A percentile compares a stretch with the other conserved stretches of the same genome.
phyloP scores from a whole-genome alignment of 2,888 invertebrate genomes.

The Cyaniris semiargus region DNA sequence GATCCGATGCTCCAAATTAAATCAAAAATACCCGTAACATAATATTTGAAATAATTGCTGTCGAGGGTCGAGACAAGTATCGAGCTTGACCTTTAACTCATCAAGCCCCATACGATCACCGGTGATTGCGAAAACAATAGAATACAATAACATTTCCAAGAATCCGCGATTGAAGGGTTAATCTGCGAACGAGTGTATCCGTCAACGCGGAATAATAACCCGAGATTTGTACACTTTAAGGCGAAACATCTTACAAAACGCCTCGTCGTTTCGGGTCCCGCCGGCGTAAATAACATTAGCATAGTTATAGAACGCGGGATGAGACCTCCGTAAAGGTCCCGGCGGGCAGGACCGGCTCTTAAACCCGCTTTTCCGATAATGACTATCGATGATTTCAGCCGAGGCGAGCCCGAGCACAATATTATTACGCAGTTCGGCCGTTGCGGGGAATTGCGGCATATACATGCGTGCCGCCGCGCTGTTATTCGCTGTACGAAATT shows the following conservation, averaged over 20 bases:
- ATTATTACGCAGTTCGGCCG: constrained; percentile 74
- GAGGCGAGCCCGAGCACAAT: constrained; percentile 71
- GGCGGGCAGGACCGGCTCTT: constrained; percentile 71
- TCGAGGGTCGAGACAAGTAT: neutral
- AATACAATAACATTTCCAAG: too few relatives aligned
- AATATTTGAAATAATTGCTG: constrained; percentile 6
- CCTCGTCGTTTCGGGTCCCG: constrained; percentile 71
- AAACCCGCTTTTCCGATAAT: constrained; percentile 79
- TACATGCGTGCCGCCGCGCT: constrained; percentile 63
- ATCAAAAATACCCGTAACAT: neutral
- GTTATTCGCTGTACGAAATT: constrained; percentile 62
- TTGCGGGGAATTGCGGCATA: constrained; percentile 72
- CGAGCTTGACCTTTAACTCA: neutral
- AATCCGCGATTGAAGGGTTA: too few relatives aligned
- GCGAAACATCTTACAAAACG: constrained; percentile 52
- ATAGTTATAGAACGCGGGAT: constrained; percentile 79
- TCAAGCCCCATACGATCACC: too few relatives aligned
- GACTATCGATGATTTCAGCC: constrained; percentile 78
- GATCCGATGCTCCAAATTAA: neutral
- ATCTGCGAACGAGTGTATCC: neutral
- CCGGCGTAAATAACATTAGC: constrained; percentile 79
- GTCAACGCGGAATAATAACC: constrained; percentile 30
- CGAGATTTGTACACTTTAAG: constrained; percentile 40
- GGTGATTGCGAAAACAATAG: too few relatives aligned
- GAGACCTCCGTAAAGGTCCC: constrained; percentile 77